Base-by-base conservation (phyloP, 2,797 vertebrate genomes). In the Staurois parvus region DNA sequence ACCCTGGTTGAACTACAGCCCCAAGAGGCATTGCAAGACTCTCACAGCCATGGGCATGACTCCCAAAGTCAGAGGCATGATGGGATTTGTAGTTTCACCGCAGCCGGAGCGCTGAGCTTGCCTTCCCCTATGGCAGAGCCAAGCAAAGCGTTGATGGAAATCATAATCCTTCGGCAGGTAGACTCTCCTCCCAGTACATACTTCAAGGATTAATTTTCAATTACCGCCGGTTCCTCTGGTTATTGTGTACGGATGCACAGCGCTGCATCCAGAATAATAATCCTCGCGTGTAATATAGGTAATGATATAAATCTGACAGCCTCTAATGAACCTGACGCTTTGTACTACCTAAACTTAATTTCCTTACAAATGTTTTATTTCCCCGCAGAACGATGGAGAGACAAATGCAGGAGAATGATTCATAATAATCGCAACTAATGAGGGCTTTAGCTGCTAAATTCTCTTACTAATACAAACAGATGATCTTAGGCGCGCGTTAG, bases 331-430 rank as follows among this genome's bases (percentile, higher is more conserved):
- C n/a, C 64, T 29, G 28, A 29, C 28, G 34, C 52, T 78, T 62
- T 78, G 21, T 34, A 40, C 19, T 29, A 66, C 59, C 67, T 66
- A 28, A 64, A 78, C 64, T 19, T 67, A 78, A 32, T 78, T 78
- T 66, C 76, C 37, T 67, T 66, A n/a, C 56, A 66, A 78, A 37
- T 78, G 76, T 67, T 78, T 78, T 78, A 40, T 78, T 78, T 78
- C 59, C 76, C 76, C 10, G 24, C 59, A 66, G 76, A 66, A 67
- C 59, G 37, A 40, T 67, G 21, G 26, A 30, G n/a, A 64, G 30
- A 78, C 40, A 42, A 78, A 78, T 67, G 24, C 13, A 12, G 40
- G 37, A 67, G 37, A 28, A 37, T 40, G 76, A 45, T n/a, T 69
- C 66, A 70, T 80, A 68, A 69, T 80, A 70, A 69, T 80, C 66